Evolutionary conservation across 2,113 vertebrate genomes (phyloP), one percentile per base, ranked within the genome.

Genomic region (Heloderma charlesbogerti): DNA sequence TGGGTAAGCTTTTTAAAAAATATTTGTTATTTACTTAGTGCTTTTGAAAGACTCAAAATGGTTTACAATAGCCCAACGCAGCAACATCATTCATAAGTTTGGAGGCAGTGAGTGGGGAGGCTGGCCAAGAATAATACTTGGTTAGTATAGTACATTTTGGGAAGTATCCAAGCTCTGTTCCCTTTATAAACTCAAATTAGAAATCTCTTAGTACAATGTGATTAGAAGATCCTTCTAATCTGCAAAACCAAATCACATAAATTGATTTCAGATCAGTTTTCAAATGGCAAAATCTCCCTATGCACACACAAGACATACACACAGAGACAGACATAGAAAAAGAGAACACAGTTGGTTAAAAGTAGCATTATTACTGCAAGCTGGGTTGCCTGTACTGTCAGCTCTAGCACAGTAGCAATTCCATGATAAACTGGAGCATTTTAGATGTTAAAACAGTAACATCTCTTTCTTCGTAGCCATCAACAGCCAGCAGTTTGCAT

Each of bases 201-300:
- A 93, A 63, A 79, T 82, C 78, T 91, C 89, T 93, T 93, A 94
- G 90, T 89, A 88, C 85, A 94, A 89, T 22, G 40, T 88, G 81
- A 93, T 94, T 95, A 95, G 57, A 93, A 40, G 93, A 96, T 91
- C 82, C 90, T 94, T 91, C 81, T 96, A 95, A 96, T 93, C 93
- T 95, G 91, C 83, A 94, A 95, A 95, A 93, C 74, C 86, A 94
- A 96, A 95, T 93, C 92, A 86, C 88, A 92, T 95, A 94, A 96
- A 95, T 90, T 93, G 93, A 96, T 95, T 95, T 87, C 72, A 93
- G 91, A 89, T 77, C 88, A 92, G 75, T 91, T 96, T 95, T 95
- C 82, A 94, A 80, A 93, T 66, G 20, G 83, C 16, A 6, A 81
- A 90, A 57, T 37, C 0, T 2, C 43, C 86, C 34, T 43, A 8